Conservation (phyloP, 2,797 vertebrate species). For the Lemur catta region DNA sequence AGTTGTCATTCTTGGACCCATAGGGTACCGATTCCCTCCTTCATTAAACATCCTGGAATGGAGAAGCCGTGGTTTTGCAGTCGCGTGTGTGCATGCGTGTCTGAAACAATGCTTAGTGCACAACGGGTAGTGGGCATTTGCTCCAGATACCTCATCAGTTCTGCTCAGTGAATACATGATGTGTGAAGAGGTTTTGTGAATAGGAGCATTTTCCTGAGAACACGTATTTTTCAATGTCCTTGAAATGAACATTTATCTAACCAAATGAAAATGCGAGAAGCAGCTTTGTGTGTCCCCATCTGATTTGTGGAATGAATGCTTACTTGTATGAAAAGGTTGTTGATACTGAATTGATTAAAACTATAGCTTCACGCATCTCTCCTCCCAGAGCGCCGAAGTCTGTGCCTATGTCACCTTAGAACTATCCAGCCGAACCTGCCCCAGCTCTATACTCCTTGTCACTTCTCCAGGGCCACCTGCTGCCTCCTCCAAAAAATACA, state of each 20-base stretch:
- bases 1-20: background rate
- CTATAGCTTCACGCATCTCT: fast-evolving
- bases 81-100: fast-evolving
- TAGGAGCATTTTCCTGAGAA: background rate
- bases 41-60: fast-evolving
- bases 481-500: background rate
- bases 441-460: background rate
- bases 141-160: background rate
- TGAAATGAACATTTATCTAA: background rate
- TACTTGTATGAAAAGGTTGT: background rate
- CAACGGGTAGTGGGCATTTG: background rate
- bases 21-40: no score
- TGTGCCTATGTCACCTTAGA: fast-evolving
- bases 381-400: background rate
- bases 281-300: no score
- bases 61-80: fast-evolving
- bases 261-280: background rate
- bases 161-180: background rate
- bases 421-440: fast-evolving
- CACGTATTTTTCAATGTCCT: background rate
- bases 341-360: background rate
- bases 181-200: background rate
- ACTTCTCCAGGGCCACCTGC: background rate
- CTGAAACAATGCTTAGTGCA: fast-evolving
- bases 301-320: background rate